Base-by-base conservation (phyloP, 2,113 vertebrate species). In the Urocynchramus pylzowi region DNA sequence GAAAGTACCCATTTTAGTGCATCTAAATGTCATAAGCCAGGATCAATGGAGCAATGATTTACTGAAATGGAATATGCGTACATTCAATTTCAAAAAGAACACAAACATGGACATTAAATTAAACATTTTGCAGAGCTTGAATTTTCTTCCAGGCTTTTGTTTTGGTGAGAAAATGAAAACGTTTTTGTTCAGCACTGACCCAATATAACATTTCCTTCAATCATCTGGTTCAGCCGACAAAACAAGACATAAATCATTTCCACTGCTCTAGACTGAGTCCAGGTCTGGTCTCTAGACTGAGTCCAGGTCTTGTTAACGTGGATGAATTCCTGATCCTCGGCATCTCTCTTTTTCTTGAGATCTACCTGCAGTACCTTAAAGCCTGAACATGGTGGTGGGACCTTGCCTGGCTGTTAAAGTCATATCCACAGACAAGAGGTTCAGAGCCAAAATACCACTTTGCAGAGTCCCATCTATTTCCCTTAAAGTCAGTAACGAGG, bases 131-230 rank as follows among this genome's bases (percentile, higher is more conserved):
- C 41, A 65, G 31, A 84, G 53, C 57, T 81, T 50, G 18, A 87
- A 69, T 82, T 94, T 89, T 93, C 68, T 92, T 90, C 52, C 60
- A 97, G 56, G 30, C 35, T 95, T 94, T 90, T 82, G 69, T 92
- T 95, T 89, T 82, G 65, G 60, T 95, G 77, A 95, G 49, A 78
- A 94, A 94, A 92, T 20, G 69, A 94, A 94, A 95, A 94, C 8
- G 4, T 64, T 94, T 95, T 96, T 54, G 61, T 79, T 96, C 56
- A 1, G 22, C 65, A 57, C 30, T 95, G 89, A 95, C 94, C 81
- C 67, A 92, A 45, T 53, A 69, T 64, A 90, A 92, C 76, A 90
- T 89, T 77, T 78, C 68, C 47, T 95, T 89, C 89, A 71, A 60
- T 80, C 60, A 81, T 68, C 56, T 90, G 45, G 59, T 95, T 91